These are phyloP conservation scores for Coracias cyanogaster DNA, from an alignment of 2,797 vertebrate species.

Conservation along the genomic window DNA sequence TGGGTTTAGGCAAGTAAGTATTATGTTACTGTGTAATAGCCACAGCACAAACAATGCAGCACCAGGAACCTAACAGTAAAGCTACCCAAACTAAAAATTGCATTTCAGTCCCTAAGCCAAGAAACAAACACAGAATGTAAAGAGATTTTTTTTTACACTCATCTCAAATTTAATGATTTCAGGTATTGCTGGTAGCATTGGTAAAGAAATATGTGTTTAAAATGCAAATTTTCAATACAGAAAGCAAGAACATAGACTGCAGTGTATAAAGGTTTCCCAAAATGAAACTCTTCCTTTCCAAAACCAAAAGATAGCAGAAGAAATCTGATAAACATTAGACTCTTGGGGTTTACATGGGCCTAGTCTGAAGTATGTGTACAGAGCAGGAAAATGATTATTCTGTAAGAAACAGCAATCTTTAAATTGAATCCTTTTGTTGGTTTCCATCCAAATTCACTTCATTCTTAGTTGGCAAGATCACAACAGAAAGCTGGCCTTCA, in stretches of 20 bases:
- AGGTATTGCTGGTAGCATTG: background rate
- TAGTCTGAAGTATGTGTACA: accelerated
- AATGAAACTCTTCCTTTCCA: background rate
- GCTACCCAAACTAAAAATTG: background rate
- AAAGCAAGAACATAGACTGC: background rate
- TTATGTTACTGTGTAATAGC: background rate
- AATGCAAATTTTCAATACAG: background rate
- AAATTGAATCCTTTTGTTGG: background rate
- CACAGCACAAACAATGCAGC: background rate
- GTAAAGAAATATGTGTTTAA: background rate
- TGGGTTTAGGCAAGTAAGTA: conserved; percentile 17
- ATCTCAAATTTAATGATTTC: background rate
- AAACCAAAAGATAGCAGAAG: background rate
- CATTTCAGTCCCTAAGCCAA: background rate
- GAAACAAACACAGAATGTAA: background rate
- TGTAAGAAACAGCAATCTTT: background rate
- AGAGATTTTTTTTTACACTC: background rate
- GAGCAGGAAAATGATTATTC: background rate
- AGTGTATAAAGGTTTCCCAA: background rate
- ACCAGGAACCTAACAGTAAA: background rate
- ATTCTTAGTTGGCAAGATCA: background rate
- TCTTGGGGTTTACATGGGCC: background rate
- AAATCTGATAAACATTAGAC: background rate
- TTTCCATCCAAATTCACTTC: conserved; percentile 30
- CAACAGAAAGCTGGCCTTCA: background rate